These are phyloP conservation scores for Nibea albiflora DNA, from an alignment of 2,113 vertebrate species.

Conservation along the genomic window DNA sequence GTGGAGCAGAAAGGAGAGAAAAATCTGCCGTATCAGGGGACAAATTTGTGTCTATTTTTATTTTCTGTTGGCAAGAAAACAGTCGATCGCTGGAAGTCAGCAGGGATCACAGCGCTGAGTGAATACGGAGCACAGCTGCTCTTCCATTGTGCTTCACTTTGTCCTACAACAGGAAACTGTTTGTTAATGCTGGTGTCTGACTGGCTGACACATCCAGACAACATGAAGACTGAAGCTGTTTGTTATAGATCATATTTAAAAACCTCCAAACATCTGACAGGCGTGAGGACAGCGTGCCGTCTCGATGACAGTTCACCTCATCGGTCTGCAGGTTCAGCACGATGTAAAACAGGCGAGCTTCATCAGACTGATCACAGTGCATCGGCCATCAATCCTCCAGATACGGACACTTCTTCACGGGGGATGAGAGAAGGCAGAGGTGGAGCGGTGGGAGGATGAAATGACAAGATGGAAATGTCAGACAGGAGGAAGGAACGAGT, in stretches of 20 bases:
- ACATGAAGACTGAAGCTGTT: no score
- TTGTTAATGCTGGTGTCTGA: not conserved
- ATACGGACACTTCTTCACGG: not conserved
- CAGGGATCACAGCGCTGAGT: not conserved
- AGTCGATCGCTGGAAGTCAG: constrained; percentile 7
- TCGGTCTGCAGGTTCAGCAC: no score
- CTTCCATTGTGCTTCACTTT: not conserved
- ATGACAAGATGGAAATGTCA: not conserved
- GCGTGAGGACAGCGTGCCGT: no score
- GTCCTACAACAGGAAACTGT: not conserved
- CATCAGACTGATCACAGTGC: no score
- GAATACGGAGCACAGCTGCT: constrained; percentile 13
- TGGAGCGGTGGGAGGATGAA: not conserved
- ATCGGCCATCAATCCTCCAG: no score
- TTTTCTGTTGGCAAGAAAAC: not conserved
- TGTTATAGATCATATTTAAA: no score
- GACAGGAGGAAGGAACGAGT: not conserved
- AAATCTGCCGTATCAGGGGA: not conserved
- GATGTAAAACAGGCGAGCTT: no score
- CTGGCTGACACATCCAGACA: no score
- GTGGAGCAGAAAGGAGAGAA: not conserved
- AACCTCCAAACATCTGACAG: no score
- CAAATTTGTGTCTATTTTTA: constrained; percentile 10
- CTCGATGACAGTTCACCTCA: no score
- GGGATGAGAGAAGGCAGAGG: not conserved